A percentile compares a stretch with the other conserved stretches of the same genome.
Evolutionary conservation across 1,140 invertebrate species (phyloP).

Genomic region (Muscidifurax raptorellus): DNA sequence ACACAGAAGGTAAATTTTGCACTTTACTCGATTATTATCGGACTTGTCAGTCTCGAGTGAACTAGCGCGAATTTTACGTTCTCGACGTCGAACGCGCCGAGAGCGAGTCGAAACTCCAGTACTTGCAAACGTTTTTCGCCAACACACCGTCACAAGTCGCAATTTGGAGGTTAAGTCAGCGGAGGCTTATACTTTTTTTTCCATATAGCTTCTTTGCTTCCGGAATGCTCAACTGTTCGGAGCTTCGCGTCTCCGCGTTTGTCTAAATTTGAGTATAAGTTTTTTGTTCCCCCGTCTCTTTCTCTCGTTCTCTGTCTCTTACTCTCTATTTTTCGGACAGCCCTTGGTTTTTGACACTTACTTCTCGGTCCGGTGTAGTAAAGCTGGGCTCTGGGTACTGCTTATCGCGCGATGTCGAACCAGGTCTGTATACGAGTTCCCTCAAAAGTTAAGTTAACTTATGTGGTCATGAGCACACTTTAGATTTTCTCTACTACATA

Average conservation of each 20-base stretch:
- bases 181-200: background rate
- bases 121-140: background rate
- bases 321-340: too few relatives aligned
- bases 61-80: background rate
- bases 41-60: background rate
- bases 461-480: background rate
- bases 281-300: too few relatives aligned
- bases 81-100: slow-evolving; percentile 16
- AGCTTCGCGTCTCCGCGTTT: background rate
- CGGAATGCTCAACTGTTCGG: slow-evolving; percentile 23
- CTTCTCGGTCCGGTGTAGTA: background rate
- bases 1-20: slow-evolving; percentile 44
- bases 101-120: background rate
- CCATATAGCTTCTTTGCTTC: background rate
- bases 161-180: slow-evolving; percentile 32
- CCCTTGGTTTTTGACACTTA: background rate
- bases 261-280: background rate
- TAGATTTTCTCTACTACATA: background rate
- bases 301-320: too few relatives aligned
- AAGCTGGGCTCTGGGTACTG: background rate
- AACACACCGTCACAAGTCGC: background rate
- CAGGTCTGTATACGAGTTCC: background rate
- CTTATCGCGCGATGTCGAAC: slow-evolving; percentile 5
- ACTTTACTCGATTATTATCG: background rate
- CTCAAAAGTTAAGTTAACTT: too few relatives aligned